These are phyloP conservation scores for Dendroctonus valens DNA, from an alignment of 1,140 invertebrate species.

Conservation along the genomic window DNA sequence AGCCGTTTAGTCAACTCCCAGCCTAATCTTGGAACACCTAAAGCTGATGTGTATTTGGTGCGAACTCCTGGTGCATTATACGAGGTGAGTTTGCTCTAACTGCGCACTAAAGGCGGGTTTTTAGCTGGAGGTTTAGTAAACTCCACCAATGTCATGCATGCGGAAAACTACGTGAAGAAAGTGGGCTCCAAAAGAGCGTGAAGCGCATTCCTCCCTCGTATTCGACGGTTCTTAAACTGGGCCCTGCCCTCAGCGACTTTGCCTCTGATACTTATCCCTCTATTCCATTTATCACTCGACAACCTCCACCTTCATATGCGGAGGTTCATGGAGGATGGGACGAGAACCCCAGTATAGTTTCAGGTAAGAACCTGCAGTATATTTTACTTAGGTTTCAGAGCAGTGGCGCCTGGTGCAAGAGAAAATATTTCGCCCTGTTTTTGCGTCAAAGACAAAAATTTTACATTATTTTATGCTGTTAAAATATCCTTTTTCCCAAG, in stretches of 20 bases:
- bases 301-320: slow-evolving; percentile 44
- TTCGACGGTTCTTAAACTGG: slow-evolving; percentile 41
- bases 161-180: slow-evolving; percentile 15
- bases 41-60: too few species aligned
- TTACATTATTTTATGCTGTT: too few species aligned
- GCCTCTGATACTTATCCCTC: slow-evolving; percentile 19
- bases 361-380: slow-evolving; percentile 18
- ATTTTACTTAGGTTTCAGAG: too few species aligned
- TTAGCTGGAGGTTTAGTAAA: slow-evolving; percentile 20
- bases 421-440: too few species aligned
- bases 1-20: too few species aligned
- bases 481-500: too few species aligned
- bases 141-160: slow-evolving; percentile 21
- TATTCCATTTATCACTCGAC: slow-evolving; percentile 34
- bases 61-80: too few species aligned
- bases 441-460: too few species aligned
- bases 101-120: too few species aligned
- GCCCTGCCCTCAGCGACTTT: slow-evolving; percentile 24
- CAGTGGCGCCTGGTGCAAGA: too few species aligned
- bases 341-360: slow-evolving; percentile 30
- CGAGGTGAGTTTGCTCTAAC: too few species aligned
- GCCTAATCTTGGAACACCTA: too few species aligned
- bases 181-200: background rate
- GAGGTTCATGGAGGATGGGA: slow-evolving; percentile 37
- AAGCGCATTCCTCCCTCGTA: slow-evolving; percentile 40